Evolutionary conservation across 37 sponge, comb jelly and placozoan genomes (phyloP), one percentile per base, ranked within the genome.

Genomic region (Hexactinellida sp.): DNA sequence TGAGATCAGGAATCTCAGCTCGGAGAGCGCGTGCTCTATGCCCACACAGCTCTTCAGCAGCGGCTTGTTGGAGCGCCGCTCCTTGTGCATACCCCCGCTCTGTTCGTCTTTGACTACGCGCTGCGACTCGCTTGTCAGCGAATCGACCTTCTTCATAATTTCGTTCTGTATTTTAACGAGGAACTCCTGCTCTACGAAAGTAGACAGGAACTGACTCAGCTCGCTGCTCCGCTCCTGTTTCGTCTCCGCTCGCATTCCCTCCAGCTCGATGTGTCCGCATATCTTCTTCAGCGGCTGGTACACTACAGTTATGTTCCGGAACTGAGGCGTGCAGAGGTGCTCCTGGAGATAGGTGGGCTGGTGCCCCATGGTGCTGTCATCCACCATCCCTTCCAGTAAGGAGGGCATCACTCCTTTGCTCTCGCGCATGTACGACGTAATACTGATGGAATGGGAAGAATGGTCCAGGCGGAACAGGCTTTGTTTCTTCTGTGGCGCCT

Each of bases 341-440:
- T 87, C 88, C 71, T 92, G 93, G 0, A 86, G 30, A 21, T 85
- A 52, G 7, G 90, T 84, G 0, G 88, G 90, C 36, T 88, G 90
- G 38, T 55, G 51, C 0, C 30, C 87, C 83, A 71, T 36, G 10
- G 36, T 21, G 35, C 41, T 37, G 32, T 37, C 83, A 23, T 36
- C 24, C 0, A 28, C 82, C 36, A 24, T 38, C 7, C 54, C 83
- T 7, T 38, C 83, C 25, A 38, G 39, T 16, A 47, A 24, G 39
- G 39, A 37, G 5, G 84, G 39, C 24, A 38, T 38, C 24, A 76
- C 23, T 37, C 89, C 88, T 0, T 88, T 39, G 83, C 90, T 89
- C 86, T 94, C 95, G 86, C 84, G 87, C 90, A 94, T 89, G 89
- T 94, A 94, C 1, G 90, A 86, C 55, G 47, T 92, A 47, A 94